Conservation (phyloP, 2,797 vertebrate species). For the Eleutherodactylus coqui region DNA sequence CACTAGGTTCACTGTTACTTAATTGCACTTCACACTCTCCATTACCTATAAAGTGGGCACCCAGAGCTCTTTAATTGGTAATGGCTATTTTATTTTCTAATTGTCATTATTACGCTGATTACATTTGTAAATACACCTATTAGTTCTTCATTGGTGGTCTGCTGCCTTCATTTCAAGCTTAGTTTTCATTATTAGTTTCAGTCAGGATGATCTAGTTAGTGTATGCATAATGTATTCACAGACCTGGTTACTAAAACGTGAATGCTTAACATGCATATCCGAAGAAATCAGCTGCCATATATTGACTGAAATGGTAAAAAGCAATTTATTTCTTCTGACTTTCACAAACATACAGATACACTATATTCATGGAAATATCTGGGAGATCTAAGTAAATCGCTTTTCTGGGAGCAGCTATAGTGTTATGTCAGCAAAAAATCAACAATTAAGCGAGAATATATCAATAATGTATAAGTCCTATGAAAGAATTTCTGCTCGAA, state of each 20-base stretch:
- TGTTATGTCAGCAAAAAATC: background rate
- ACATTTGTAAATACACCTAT: constrained; percentile 50
- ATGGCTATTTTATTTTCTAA: constrained; percentile 31
- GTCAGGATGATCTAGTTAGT: constrained; percentile 38
- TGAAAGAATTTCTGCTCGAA: background rate
- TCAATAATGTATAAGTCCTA: background rate
- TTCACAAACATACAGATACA: constrained; percentile 51
- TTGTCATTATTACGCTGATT: constrained; percentile 38
- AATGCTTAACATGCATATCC: constrained; percentile 57
- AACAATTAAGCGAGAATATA: background rate
- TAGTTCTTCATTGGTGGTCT: constrained; percentile 50
- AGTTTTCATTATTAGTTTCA: constrained; percentile 46
- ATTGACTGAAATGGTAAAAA: constrained; percentile 55
- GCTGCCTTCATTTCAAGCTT: constrained; percentile 55
- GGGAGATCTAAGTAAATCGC: background rate
- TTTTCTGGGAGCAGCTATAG: background rate
- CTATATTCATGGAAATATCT: constrained; percentile 34
- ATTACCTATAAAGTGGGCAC: constrained; percentile 5
- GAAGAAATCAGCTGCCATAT: constrained; percentile 57
- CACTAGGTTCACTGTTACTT: background rate
- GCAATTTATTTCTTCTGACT: constrained; percentile 51
- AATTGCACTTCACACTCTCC: background rate
- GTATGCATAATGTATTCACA: constrained; percentile 59
- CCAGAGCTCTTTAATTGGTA: constrained; percentile 22
- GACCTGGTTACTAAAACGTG: constrained; percentile 33